Base-by-base conservation (phyloP, 2,113 vertebrate species). In the Leptosomus discolor region DNA sequence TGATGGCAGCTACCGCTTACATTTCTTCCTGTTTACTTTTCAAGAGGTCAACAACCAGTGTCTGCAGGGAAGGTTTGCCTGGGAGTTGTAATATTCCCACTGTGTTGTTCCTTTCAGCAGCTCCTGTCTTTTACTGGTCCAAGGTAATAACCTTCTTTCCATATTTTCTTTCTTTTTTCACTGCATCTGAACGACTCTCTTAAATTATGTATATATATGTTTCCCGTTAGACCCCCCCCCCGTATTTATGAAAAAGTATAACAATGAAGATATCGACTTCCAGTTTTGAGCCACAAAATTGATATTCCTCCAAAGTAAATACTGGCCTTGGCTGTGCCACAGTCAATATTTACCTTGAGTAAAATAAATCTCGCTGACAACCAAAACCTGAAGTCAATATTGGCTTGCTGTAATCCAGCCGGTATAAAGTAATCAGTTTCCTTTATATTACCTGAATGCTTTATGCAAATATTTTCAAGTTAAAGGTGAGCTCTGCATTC, bases 281-380 rank as follows among this genome's bases (percentile, higher is more conserved):
- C 78, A 95, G 63, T 93, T 97, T 93, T 96, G 89, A 90, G 81
- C 67, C 54, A 58, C 50, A 88, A 91, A 91, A 96, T 48, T 94
- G 81, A 97, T 97, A 92, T 91, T 96, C 54, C 81, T 96, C 93
- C 95, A 94, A 69, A 87, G 89, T 82, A 97, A 96, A 95, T 43
- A 91, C 74, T 45, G 92, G 87, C 84, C 84, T 94, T 94, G 95
- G 87, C 6, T 29, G 74, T 96, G 70, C 89, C 53, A 91, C 41
- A 57, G 89, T 97, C 96, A 96, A 96, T 96, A 96, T 95, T 97
- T 97, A 92, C 94, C 88, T 95, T 13, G 9, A 76, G 87, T 43
- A 85, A 96, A 95, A 96, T 96, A 94, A 95, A 95, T 96, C 89
- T 92, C 93, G 89, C 87, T 96, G 95, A 96, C 92, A 94, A 94